These are phyloP conservation scores for Sisor rabdophorus DNA, from an alignment of 2,113 vertebrate genomes.

Conservation along the genomic window DNA sequence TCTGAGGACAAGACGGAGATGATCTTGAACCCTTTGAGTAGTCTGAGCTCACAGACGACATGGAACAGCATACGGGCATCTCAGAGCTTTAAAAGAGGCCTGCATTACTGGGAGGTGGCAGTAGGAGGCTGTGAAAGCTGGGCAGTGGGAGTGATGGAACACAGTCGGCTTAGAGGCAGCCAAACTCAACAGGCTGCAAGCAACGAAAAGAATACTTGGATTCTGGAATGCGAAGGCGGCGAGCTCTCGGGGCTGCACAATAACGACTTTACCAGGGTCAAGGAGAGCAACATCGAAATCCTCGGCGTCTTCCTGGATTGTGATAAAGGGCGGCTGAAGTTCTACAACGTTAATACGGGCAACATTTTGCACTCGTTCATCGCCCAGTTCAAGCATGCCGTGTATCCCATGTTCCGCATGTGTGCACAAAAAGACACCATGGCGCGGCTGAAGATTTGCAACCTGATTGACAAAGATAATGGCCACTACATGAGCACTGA, in stretches of 20 bases:
- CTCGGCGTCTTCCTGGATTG: slow-evolving; percentile 43
- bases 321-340: slow-evolving; percentile 30
- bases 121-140: slow-evolving; percentile 30
- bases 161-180: not conserved
- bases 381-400: not conserved
- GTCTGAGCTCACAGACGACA: too few relatives aligned
- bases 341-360: slow-evolving; percentile 28
- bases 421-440: not conserved
- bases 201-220: slow-evolving; percentile 20
- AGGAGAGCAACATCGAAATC: slow-evolving; percentile 8
- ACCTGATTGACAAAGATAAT: not conserved
- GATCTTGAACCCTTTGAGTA: slow-evolving; percentile 8
- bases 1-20: slow-evolving; percentile 54
- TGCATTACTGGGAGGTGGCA: slow-evolving; percentile 49
- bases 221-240: slow-evolving; percentile 29
- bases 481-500: too few relatives aligned
- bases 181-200: not conserved
- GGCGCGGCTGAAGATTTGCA: slow-evolving; percentile 14
- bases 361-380: slow-evolving; percentile 15
- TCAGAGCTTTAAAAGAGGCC: slow-evolving; percentile 32
- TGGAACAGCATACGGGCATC: slow-evolving; percentile 12
- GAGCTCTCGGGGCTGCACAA: slow-evolving; percentile 33
- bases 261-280: not conserved
- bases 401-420: slow-evolving; percentile 37
- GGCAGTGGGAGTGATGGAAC: slow-evolving; percentile 35